Conservation (phyloP, 1,140 invertebrate genomes). For the Trichonephila clavata region DNA sequence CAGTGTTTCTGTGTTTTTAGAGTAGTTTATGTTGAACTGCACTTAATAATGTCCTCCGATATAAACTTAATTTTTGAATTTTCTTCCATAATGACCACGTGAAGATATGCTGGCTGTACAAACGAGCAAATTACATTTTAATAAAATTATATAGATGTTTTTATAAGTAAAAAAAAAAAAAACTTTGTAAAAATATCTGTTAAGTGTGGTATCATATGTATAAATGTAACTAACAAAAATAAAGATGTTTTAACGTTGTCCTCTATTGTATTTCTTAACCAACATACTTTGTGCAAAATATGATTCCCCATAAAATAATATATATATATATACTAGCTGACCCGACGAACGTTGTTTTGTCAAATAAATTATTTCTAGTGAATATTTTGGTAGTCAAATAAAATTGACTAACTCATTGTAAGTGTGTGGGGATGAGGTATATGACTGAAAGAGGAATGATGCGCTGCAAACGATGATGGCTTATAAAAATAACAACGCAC, state of each 20-base stretch:
- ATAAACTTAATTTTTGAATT: not conserved
- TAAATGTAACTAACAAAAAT: constrained; percentile 23
- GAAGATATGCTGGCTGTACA: constrained; percentile 44
- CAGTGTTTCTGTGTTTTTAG: no score
- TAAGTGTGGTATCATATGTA: not conserved
- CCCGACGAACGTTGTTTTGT: no score
- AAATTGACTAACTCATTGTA: no score
- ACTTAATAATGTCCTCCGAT: not conserved
- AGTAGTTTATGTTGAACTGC: not conserved
- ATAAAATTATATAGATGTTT: constrained; percentile 27
- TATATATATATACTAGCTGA: no score
- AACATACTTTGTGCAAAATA: no score
- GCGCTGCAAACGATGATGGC: no score
- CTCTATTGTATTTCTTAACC: no score
- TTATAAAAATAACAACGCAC: no score
- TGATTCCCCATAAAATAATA: not conserved
- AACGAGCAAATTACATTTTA: constrained; percentile 51
- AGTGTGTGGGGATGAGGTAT: no score
- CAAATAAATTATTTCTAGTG: not conserved
- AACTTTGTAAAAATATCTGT: constrained; percentile 30
- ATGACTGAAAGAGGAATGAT: no score
- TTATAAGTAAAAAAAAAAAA: not conserved
- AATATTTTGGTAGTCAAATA: no score
- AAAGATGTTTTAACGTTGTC: constrained; percentile 52
- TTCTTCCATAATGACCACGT: not conserved